phyloP scores from a whole-genome alignment of 1,140 invertebrate species.

The Camponotus vicinus region DNA sequence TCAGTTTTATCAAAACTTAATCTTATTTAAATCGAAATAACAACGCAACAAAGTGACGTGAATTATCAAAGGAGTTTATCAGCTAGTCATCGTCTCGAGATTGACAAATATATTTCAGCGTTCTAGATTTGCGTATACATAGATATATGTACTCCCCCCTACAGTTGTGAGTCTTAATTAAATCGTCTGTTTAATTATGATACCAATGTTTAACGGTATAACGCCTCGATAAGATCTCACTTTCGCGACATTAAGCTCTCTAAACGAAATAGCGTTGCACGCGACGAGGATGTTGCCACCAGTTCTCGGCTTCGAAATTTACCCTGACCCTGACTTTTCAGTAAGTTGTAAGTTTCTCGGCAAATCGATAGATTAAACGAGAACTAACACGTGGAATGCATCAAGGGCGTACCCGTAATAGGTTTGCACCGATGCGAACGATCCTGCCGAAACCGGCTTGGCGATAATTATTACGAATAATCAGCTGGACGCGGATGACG shows the following conservation, averaged over 20 bases:
- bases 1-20: constrained; percentile 48
- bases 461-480: neutral
- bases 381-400: constrained; percentile 56
- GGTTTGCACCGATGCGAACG: constrained; percentile 56
- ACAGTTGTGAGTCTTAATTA: too few species aligned
- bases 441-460: constrained; percentile 9
- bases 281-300: constrained; percentile 1
- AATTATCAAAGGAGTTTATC: constrained; percentile 25
- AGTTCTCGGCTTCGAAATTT: neutral
- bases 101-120: constrained; percentile 20
- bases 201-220: neutral
- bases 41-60: neutral
- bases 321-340: constrained; percentile 63
- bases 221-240: constrained; percentile 4
- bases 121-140: neutral
- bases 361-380: constrained; percentile 59
- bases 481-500: neutral
- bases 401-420: constrained; percentile 71
- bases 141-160: neutral
- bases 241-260: constrained; percentile 9
- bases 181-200: neutral
- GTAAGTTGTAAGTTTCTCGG: neutral
- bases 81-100: neutral
- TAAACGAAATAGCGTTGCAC: constrained; percentile 8
- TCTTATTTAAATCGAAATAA: constrained; percentile 34